Percentiles rank a stretch among this genome's conserved stretches.
Evolutionary conservation across 2,797 vertebrate species (phyloP).

Genomic region (Pelochelys cantorii): DNA sequence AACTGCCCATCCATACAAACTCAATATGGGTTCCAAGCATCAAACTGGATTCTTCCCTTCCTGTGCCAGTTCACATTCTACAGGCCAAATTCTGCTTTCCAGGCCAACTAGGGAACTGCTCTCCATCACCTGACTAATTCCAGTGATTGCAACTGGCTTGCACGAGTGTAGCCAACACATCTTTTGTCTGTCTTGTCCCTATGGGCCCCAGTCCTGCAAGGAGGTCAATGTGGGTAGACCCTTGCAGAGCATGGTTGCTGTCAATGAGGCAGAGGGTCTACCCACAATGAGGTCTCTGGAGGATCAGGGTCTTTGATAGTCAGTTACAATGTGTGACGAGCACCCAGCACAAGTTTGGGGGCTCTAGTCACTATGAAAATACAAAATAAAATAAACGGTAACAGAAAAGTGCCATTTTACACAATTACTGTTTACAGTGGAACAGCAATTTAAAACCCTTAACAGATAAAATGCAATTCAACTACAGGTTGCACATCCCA

Average conservation of each 20-base stretch:
- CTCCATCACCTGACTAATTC: neutral
- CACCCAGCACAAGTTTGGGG: neutral
- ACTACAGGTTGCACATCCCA: no score
- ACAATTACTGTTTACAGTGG: neutral
- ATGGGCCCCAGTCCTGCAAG: neutral
- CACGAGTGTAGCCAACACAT: neutral
- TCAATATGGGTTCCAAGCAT: neutral
- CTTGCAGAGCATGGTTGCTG: rapidly evolving
- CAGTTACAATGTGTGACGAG: neutral
- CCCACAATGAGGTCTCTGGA: neutral
- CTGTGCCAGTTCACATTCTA: neutral
- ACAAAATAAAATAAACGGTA: neutral
- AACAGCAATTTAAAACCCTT: neutral
- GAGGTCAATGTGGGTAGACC: neutral
- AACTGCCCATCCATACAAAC: neutral
- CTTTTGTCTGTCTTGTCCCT: neutral
- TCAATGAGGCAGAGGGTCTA: neutral
- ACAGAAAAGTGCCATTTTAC: neutral
- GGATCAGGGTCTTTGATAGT: neutral
- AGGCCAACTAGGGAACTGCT: neutral
- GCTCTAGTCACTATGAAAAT: neutral
- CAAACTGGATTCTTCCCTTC: no score
- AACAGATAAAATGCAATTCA: neutral
- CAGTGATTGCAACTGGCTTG: neutral
- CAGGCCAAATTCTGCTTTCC: neutral